Evolutionary conservation across 1,140 invertebrate genomes (phyloP).

Genomic region (Aphidius gifuensis): DNA sequence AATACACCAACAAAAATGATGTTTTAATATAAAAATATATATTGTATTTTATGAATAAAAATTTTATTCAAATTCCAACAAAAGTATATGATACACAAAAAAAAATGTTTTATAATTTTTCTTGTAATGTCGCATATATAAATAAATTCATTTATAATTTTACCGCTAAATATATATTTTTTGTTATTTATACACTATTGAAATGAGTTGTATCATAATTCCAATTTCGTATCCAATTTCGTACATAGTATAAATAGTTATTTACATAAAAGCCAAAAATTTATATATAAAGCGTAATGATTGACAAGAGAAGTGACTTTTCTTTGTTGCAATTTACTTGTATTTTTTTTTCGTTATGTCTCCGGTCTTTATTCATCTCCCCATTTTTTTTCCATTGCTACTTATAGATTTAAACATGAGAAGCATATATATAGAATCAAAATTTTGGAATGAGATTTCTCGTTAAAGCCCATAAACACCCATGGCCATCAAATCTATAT

Average conservation of each 20-base stretch:
- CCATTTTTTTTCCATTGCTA: conserved; percentile 15
- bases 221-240: no score
- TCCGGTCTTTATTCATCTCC: not conserved
- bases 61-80: no score
- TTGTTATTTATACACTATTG: no score
- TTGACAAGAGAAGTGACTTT: conserved; percentile 33
- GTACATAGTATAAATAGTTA: not conserved
- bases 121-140: no score
- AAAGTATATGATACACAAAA: no score
- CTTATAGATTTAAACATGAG: not conserved
- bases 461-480: conserved; percentile 17
- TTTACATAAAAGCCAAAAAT: conserved; percentile 5
- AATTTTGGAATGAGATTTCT: conserved; percentile 17
- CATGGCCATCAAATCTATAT: conserved; percentile 18
- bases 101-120: no score
- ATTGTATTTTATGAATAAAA: no score
- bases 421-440: no score
- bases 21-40: no score
- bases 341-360: not conserved
- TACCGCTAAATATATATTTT: no score
- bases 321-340: conserved; percentile 11
- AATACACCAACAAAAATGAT: no score
- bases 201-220: conserved; percentile 4
- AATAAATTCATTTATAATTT: no score
- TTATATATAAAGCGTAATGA: conserved; percentile 19